These are phyloP conservation scores for Enteromius mattozi DNA, from an alignment of 2,797 vertebrate genomes.

Conservation along the genomic window DNA sequence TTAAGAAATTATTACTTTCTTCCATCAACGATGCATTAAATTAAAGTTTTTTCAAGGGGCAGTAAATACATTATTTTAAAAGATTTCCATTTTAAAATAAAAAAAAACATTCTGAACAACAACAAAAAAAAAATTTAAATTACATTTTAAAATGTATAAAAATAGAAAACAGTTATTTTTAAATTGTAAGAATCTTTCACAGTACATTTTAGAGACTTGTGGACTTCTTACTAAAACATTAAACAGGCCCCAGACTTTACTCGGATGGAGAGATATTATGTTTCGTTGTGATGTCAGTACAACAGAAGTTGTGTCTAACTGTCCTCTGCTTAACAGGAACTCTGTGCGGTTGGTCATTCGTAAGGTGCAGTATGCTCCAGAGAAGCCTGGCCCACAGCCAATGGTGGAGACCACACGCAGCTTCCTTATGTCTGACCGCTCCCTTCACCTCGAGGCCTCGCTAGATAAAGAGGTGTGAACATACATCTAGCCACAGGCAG, in stretches of 20 bases:
- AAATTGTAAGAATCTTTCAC: not conserved
- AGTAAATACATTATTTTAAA: not conserved
- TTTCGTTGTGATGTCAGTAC: not conserved
- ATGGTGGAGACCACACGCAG: constrained; percentile 82
- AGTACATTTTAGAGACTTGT: not conserved
- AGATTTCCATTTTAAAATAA: not conserved
- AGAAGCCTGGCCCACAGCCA: constrained; percentile 83
- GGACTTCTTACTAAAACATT: not conserved
- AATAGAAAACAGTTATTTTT: no score
- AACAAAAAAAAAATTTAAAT: not conserved
- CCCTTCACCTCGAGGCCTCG: constrained; percentile 82
- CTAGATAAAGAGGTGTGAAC: constrained; percentile 73
- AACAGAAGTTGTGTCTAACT: constrained; percentile 23
- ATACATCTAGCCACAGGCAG: constrained; percentile 13
- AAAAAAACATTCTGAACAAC: not conserved
- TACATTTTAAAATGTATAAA: not conserved
- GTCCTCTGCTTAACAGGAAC: constrained; percentile 69
- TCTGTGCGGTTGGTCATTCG: constrained; percentile 83
- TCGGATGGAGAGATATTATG: not conserved
- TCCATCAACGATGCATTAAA: not conserved
- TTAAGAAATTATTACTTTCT: not conserved
- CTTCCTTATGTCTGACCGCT: constrained; percentile 85
- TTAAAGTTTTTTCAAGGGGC: not conserved
- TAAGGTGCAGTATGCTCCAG: constrained; percentile 84
- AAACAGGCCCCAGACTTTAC: not conserved